Conservation (phyloP, 2,888 invertebrate genomes). For the Notodonta ziczac region DNA sequence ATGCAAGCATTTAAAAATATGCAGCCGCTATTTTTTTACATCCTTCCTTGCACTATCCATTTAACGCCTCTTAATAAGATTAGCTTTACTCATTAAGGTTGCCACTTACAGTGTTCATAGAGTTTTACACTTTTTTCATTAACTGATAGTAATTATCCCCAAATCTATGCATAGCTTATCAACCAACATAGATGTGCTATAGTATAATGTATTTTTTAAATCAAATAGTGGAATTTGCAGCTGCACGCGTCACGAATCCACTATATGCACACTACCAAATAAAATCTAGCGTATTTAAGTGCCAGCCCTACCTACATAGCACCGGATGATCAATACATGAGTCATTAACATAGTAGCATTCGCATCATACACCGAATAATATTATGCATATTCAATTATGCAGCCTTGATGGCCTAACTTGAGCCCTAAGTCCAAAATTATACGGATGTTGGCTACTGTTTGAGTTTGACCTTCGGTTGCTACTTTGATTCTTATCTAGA, state of each 20-base stretch:
- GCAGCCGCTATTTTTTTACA: background rate
- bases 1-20: background rate
- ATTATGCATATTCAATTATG: constrained; percentile 33
- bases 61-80: background rate
- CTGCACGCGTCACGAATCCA: no score
- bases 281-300: background rate
- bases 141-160: no score
- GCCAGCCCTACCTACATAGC: constrained; percentile 12
- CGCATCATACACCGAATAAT: constrained; percentile 31
- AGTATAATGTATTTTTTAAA: no score
- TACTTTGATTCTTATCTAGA: background rate
- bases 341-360: constrained; percentile 30
- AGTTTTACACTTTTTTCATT: no score
- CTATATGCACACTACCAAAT: no score
- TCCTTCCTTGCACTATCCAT: background rate
- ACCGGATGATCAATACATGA: constrained; percentile 25
- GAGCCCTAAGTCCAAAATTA: constrained; percentile 25
- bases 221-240: no score
- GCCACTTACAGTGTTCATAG: background rate
- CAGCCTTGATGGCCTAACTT: constrained; percentile 37
- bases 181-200: no score
- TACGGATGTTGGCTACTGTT: constrained; percentile 34
- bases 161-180: no score
- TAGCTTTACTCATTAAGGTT: background rate
- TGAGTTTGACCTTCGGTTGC: constrained; percentile 26